These are phyloP conservation scores for Metallyticus violacea DNA, from an alignment of 2,888 invertebrate species.

Conservation along the genomic window DNA sequence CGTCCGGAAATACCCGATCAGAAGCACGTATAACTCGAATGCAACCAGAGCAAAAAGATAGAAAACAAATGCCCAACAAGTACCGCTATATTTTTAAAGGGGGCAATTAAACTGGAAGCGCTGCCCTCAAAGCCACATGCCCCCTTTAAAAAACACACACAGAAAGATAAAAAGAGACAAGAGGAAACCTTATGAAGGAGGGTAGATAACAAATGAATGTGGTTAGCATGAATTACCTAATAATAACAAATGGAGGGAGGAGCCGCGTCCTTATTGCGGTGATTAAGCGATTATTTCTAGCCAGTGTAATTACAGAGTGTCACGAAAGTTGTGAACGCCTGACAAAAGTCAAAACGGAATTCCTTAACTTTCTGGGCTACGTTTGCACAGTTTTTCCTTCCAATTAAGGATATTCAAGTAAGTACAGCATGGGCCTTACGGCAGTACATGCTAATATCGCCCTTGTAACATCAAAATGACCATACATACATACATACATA, in stretches of 20 bases:
- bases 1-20: background rate
- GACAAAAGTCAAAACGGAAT: no score
- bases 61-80: background rate
- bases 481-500: no score
- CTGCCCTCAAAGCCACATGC: background rate
- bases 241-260: background rate
- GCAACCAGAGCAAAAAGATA: background rate
- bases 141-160: background rate
- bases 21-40: background rate
- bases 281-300: background rate
- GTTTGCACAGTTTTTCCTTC: no score
- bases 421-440: no score
- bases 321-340: no score
- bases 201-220: background rate
- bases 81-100: background rate
- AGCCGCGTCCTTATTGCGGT: background rate
- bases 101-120: background rate
- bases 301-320: background rate
- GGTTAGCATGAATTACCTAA: background rate
- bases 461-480: no score
- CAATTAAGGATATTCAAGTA: no score
- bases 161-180: background rate
- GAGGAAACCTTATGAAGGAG: background rate
- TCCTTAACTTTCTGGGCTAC: no score
- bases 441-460: no score